Percentiles rank a stretch among this genome's conserved stretches.
Evolutionary conservation across 2,888 invertebrate genomes (phyloP).

Genomic region (Eugnorisma glareosa): DNA sequence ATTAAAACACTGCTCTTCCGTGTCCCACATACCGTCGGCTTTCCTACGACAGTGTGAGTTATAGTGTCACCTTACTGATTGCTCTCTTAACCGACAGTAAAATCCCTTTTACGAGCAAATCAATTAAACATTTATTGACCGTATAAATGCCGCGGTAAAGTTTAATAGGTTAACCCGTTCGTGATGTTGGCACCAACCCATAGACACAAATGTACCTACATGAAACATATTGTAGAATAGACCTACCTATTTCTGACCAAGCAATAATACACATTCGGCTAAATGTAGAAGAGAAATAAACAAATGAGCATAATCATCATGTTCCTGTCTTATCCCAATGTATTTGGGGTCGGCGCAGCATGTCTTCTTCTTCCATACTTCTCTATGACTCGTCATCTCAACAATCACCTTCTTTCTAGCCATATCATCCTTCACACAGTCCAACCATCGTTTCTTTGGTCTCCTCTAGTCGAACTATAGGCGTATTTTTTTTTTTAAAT

Average conservation of each 20-base stretch:
- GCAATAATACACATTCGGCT: background rate
- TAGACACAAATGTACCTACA: background rate
- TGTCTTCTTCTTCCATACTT: background rate
- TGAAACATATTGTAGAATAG: background rate
- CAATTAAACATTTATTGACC: slow-evolving; percentile 59
- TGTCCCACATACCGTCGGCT: slow-evolving; percentile 34
- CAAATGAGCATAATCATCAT: background rate
- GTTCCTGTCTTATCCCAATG: background rate
- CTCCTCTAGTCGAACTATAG: background rate
- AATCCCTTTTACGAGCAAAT: slow-evolving; percentile 62
- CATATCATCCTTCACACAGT: background rate
- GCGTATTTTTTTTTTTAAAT: slow-evolving; percentile 50
- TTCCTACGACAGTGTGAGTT: slow-evolving; percentile 33
- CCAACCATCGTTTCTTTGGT: background rate
- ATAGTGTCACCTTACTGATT: slow-evolving; percentile 37
- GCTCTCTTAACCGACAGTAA: slow-evolving; percentile 61
- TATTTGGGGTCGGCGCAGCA: background rate
- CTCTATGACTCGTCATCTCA: background rate
- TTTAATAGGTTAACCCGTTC: slow-evolving; percentile 51
- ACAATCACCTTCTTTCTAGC: background rate
- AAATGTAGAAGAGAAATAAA: no score
- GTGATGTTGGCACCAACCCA: slow-evolving; percentile 20
- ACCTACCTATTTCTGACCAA: no score
- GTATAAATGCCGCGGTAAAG: slow-evolving; percentile 56
- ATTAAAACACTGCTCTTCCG: slow-evolving; percentile 37